These are phyloP conservation scores for Sarcoramphus papa DNA, from an alignment of 2,797 vertebrate genomes.

Conservation along the genomic window DNA sequence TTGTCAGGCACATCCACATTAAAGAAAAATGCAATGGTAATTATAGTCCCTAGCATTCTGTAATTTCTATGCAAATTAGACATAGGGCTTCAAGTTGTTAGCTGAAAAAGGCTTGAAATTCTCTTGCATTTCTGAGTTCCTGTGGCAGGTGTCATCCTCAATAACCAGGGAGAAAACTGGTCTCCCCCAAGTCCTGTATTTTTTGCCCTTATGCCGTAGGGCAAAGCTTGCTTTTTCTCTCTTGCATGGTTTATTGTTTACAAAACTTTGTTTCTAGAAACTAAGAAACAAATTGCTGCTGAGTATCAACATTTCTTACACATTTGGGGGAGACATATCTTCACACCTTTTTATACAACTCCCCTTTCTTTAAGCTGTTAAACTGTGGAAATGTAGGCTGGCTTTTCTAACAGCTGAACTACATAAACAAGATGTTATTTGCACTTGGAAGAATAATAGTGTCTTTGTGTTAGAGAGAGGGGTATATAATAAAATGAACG, in stretches of 20 bases:
- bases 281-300: not conserved
- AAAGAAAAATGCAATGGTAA: not conserved
- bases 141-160: not conserved
- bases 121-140: not conserved
- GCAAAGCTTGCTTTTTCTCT: not conserved
- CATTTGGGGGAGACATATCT: not conserved
- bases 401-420: not conserved
- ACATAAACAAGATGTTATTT: not conserved
- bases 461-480: not conserved
- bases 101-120: not conserved
- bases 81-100: not conserved
- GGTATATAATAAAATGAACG: not conserved
- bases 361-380: not conserved
- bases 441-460: not conserved
- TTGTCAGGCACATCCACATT: not conserved
- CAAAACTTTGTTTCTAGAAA: not conserved
- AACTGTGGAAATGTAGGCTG: not conserved
- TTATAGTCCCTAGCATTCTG: not conserved
- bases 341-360: not conserved
- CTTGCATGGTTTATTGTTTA: not conserved
- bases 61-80: slow-evolving; percentile 36
- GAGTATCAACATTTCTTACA: not conserved
- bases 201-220: not conserved
- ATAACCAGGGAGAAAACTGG: not conserved
- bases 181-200: not conserved